Base-by-base conservation (phyloP, 2,888 invertebrate species). In the Frankliniella intonsa region DNA sequence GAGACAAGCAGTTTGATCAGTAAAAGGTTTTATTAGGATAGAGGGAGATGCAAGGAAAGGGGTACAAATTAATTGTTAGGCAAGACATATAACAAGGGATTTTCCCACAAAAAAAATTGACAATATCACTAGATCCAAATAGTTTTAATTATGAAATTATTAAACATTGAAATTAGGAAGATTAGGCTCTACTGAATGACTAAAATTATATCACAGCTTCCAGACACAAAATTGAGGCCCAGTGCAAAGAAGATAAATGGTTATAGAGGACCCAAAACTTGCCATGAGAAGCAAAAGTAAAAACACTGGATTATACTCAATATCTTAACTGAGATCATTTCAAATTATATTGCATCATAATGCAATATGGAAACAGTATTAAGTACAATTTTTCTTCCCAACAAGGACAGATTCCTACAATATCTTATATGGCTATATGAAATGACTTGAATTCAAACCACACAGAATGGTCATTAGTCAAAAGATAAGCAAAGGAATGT, bases 191-290 rank as follows among this genome's bases (percentile, higher is more conserved):
- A 25, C 69, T 76, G 25, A 25, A 25, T 76, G 69, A 76, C 69
- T 76, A 76, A 76, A 22, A 76, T 76, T 76, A 76, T 76, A 76
- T 76, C 69, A 76, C 69, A 76, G 69, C 25, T 76, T 76, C 25
- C 69, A 76, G 69, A 76, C 69, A 76, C 22, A 25, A 76, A 38
- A 76, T 76, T 8, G 25, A 10, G 69, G 38, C 25, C 69, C 22
- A 76, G 69, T 76, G 69, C 25, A 25, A 76, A 76, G 22, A 69
- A 69, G 69, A 76, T 22, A 25, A 76, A 22, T 25, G 10, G 9
- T 9, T 25, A 19, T 25, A 76, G 25, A 55, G 69, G 12, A 76
- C 25, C 25, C 9, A 5, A 25, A 76, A 76, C 8, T 12, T 76
- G 69, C 8, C 22, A 76, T 76, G 8, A 38, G 38, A 38, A 38